These are phyloP conservation scores for Diarsia dahlii DNA, from an alignment of 2,888 invertebrate species.

Conservation along the genomic window DNA sequence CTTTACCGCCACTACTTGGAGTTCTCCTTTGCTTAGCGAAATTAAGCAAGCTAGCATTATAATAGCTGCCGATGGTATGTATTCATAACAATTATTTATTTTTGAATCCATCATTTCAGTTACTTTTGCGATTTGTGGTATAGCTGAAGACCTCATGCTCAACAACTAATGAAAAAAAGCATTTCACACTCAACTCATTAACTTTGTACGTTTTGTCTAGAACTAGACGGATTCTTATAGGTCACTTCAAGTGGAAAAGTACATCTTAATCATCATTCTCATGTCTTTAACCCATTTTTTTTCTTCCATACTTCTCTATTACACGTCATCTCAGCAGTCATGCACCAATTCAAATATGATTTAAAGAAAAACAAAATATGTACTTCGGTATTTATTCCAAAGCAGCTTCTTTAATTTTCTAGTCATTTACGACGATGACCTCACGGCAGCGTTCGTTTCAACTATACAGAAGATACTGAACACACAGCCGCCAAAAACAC, in stretches of 20 bases:
- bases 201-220: no score
- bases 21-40: constrained; percentile 87
- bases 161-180: background rate
- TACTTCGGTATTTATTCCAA: background rate
- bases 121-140: background rate
- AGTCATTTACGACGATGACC: constrained; percentile 96
- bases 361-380: no score
- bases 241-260: background rate
- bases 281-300: no score
- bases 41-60: constrained; percentile 92
- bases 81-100: background rate
- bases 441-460: constrained; percentile 94
- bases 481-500: constrained; percentile 90
- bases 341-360: background rate
- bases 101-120: background rate
- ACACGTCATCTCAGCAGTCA: no score
- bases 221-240: background rate
- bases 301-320: no score
- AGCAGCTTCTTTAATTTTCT: constrained; percentile 72
- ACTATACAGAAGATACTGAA: constrained; percentile 93
- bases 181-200: no score
- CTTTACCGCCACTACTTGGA: constrained; percentile 92
- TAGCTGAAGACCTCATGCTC: background rate
- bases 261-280: no score
- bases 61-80: constrained; percentile 96